Base-by-base conservation (phyloP, 2,113 vertebrate species). In the Probosciger aterrimus region DNA sequence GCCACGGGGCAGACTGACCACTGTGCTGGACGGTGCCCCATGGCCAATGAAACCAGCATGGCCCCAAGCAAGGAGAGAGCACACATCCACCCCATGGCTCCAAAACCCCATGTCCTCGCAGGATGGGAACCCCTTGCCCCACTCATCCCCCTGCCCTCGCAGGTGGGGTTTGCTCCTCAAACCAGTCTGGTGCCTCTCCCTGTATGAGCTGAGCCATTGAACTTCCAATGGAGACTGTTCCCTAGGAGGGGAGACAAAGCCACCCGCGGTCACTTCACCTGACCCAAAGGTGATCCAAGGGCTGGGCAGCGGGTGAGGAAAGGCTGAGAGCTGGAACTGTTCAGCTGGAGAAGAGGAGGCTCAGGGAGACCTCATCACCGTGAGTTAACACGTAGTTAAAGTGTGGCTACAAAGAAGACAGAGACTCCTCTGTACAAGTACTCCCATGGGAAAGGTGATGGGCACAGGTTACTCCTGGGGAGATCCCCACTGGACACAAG, bases 221-320 rank as follows among this genome's bases (percentile, higher is more conserved):
- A 33, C 11, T 49, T 39, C 18, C 7, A 33, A 7, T 33, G 28
- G 39, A 41, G 59, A 35, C 4, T 7, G 33, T 3, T 49, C 55
- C 71, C 43, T 0, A 4, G 14, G 16, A 30, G 47, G n/a, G 69
- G 23, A 43, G 73, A 47, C 16, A 7, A n/a, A 35, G 11, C 10
- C 47, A 18, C 10, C 20, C 47, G 1, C 0, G 0, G 35, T 3
- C 41, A 3, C 18, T 2, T 2, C 74, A 3, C 17, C 50, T 2
- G 49, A 3, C 24, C 49, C 70, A 5, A 14, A 28, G 39, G 57
- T 35, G 57, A n/a, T 24, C 33, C 33, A 59, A 35, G 57, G 57
- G 22, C 33, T 35, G 57, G 57, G 57, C 33, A 59, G 57, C 7
- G 13, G 33, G 33, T 59, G 57, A 35, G 22, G 33, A 59, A 59